Evolutionary conservation across 2,113 vertebrate species (phyloP).

Genomic region (Seriola dumerili): DNA sequence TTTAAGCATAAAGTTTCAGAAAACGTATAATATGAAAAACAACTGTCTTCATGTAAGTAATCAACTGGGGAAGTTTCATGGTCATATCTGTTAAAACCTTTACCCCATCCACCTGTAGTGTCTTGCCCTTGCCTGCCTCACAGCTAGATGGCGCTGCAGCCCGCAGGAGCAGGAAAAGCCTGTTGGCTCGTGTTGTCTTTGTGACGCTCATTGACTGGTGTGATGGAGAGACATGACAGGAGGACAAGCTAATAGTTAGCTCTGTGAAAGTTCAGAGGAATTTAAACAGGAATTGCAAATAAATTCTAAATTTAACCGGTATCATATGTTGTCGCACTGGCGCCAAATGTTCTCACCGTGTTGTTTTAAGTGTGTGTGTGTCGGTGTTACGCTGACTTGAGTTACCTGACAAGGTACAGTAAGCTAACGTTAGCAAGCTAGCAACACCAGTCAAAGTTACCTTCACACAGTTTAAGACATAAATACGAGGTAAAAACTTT

Average conservation of each 20-base stretch:
- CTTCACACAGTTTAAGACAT: neutral
- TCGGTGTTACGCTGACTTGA: neutral
- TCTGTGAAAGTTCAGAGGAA: neutral
- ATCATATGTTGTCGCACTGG: rapidly evolving
- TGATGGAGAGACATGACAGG: neutral
- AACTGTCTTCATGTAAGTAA: too few relatives aligned
- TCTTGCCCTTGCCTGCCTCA: too few relatives aligned
- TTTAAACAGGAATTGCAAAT: neutral
- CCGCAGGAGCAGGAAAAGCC: neutral
- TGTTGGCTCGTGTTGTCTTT: neutral
- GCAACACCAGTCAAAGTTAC: neutral
- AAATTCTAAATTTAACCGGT: neutral
- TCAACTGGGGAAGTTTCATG: too few relatives aligned
- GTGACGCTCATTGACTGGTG: neutral
- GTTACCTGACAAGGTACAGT: slow-evolving; percentile 1
- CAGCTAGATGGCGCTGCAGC: slow-evolving; percentile 35
- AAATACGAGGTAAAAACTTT: too few relatives aligned
- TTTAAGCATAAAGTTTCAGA: too few relatives aligned
- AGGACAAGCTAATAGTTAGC: neutral
- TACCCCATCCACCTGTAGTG: too few relatives aligned
- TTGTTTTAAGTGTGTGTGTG: neutral
- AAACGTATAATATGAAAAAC: too few relatives aligned
- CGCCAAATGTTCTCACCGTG: neutral
- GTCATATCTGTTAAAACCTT: too few relatives aligned
- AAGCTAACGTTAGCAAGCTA: neutral